These are phyloP conservation scores for Toxonevra muliebris DNA, from an alignment of 2,888 invertebrate genomes.

Conservation along the genomic window DNA sequence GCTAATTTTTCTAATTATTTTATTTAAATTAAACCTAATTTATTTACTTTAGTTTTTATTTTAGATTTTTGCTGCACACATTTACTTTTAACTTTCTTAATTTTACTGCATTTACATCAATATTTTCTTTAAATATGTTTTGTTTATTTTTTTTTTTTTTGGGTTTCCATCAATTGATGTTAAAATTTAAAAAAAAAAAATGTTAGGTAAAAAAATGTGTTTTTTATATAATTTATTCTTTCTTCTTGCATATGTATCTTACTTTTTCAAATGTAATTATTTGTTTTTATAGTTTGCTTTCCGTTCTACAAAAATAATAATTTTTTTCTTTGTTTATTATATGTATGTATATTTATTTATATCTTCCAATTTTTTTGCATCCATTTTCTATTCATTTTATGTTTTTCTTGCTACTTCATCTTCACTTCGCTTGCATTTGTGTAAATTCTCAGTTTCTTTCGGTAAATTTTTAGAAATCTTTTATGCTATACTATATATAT, in stretches of 20 bases:
- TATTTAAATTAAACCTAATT: not conserved
- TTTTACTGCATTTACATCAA: slow-evolving; percentile 7
- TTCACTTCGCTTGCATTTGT: not conserved
- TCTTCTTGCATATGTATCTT: not conserved
- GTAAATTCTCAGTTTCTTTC: slow-evolving; percentile 43
- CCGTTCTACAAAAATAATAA: slow-evolving; percentile 35
- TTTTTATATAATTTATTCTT: not conserved
- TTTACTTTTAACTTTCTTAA: not conserved
- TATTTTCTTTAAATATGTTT: not conserved
- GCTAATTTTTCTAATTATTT: slow-evolving; percentile 21
- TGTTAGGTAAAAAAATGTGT: not conserved
- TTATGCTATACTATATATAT: not conserved
- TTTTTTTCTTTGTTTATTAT: slow-evolving; percentile 24
- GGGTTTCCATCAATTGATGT: not conserved
- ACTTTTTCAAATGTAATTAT: slow-evolving; percentile 17
- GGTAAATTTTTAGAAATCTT: slow-evolving; percentile 48
- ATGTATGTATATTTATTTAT: slow-evolving; percentile 30
- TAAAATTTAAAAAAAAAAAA: too few species aligned
- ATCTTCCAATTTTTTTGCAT: slow-evolving; percentile 15
- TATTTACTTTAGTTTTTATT: not conserved
- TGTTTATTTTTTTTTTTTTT: slow-evolving; percentile 8
- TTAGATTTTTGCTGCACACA: not conserved
- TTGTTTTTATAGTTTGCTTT: slow-evolving; percentile 25
- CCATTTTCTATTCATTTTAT: slow-evolving; percentile 12
- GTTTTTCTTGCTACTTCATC: not conserved